Base-by-base conservation (phyloP, 64 coral and sea anemone species). In the Orbicella faveolata region DNA sequence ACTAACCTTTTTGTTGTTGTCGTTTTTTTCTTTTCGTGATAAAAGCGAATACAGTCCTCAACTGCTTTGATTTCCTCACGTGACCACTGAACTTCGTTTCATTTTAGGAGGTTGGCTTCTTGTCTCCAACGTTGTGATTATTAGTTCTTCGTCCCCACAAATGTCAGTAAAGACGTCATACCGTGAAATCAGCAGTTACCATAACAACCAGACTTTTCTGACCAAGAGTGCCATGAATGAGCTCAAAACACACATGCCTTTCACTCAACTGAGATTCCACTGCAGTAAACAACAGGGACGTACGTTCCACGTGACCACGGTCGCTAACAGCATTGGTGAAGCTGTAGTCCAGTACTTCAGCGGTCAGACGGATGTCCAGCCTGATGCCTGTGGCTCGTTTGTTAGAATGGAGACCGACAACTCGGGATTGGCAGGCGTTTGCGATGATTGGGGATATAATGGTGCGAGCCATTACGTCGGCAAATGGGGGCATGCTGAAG, bases 261-360 rank as follows among this genome's bases (percentile, higher is more conserved):
- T 70, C 67, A 70, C 67, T 70, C 67, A 70, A n/a, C 67, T 70
- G 21, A 23, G 67, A 70, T 70, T 78, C 36, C 75, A 78, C 17
- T 51, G 75, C 19, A 78, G 36, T 52, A 78, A 78, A 78, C 75
- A 78, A 78, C 37, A 52, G 15, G 74, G 87, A 63, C 23, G 87
- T 52, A 76, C 73, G 20, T 62, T 88, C 61, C 72, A 88, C 74
- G 51, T 77, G 5, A 77, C 75, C 51, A 88, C 87, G 2, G 70
- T 61, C 53, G 59, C 53, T 34, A 87, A 59, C 35, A 61, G 19
- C 54, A 36, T 35, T 34, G 73, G 74, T 33, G 54, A 75, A 34
- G 87, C 70, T 88, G 74, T 77, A 20, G 52, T 88, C 80, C n/a
- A 61, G 23, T 59, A 81, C 54, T 62, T 81, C 61, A 81, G 53